Percentiles rank a stretch among this genome's conserved stretches.
Evolutionary conservation across 2,797 vertebrate species (phyloP).

Genomic region (Hypotaenidia okinawae): DNA sequence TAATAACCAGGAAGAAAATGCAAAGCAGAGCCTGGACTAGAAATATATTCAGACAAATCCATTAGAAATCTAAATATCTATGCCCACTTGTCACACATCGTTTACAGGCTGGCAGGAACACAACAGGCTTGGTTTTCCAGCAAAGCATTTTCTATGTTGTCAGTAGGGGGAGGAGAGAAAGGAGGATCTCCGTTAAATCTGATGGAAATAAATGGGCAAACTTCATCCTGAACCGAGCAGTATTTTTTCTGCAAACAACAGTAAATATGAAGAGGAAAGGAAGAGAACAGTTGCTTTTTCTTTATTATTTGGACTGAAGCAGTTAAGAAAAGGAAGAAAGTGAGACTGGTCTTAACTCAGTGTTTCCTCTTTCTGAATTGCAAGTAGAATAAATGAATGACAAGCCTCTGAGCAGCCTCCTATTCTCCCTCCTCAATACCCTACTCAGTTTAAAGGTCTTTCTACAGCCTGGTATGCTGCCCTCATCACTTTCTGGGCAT

Average conservation of each 20-base stretch:
- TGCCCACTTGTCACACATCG: not conserved
- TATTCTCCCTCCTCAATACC: not conserved
- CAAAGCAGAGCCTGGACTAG: not conserved
- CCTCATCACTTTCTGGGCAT: not conserved
- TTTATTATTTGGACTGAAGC: conserved; percentile 5
- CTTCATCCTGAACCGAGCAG: not conserved
- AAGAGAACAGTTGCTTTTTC: not conserved
- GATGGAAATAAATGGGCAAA: not conserved
- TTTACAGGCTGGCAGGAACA: not conserved
- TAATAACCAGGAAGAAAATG: not conserved
- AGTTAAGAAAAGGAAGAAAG: not conserved
- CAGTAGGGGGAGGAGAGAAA: not conserved
- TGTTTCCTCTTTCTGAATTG: not conserved
- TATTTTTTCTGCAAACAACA: not conserved
- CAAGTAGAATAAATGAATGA: not conserved
- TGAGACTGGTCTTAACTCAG: not conserved
- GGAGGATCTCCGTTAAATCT: not conserved
- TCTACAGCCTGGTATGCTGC: not conserved
- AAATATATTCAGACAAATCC: not conserved
- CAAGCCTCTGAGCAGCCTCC: not conserved
- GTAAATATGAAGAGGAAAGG: not conserved
- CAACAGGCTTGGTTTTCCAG: not conserved
- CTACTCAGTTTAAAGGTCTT: not conserved
- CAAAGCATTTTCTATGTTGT: not conserved
- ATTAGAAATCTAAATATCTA: not conserved